Evolutionary conservation across 2,113 vertebrate species (phyloP), one percentile per base, ranked within the genome.

Genomic region (Pampusana beccarii): DNA sequence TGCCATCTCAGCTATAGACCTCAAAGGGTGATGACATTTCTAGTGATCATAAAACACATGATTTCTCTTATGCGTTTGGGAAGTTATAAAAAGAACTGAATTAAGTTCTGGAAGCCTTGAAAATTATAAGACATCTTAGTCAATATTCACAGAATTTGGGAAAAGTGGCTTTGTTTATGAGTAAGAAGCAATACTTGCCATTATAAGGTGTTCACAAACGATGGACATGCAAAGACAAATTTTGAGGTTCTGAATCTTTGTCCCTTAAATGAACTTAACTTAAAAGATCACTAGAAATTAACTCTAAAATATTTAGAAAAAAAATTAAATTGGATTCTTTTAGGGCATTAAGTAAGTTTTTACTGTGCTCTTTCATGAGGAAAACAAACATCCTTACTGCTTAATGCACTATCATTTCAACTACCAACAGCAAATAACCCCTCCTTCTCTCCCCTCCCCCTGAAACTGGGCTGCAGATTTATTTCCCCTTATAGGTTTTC

Each of bases 51-150:
- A 94, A 95, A 94, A 48, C 5, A 20, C 40, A 20, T 48, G 67
- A 93, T 92, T 95, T 86, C 25, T 81, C 75, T 78, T 80, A 75
- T 75, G 17, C 28, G 54, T 72, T 90, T 94, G 34, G 17, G 65
- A 95, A 73, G 11, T 20, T 65, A 50, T 83, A 79, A 80, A 86
- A 86, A 66, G 2, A 7, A 53, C 7, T 72, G 24, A 73, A 70
- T 83, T 57, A 69, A 75, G 11, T 83, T 86, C 60, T 77, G 15
- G 17, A 83, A 90, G 20, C 24, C 44, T 16, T 82, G 60, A 80
- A 88, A 74, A 84, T 71, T 56, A 33, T n/a, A 92, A 44, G 8
- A 2, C 8, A 20, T 34, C 19, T 88, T 42, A 66, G 28, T 74
- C 33, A 60, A 67, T 84, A 88, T 84, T 92, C 48, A 71, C 7